Evolutionary conservation across 2,797 vertebrate genomes (phyloP).

Genomic region (Parambassis ranga): DNA sequence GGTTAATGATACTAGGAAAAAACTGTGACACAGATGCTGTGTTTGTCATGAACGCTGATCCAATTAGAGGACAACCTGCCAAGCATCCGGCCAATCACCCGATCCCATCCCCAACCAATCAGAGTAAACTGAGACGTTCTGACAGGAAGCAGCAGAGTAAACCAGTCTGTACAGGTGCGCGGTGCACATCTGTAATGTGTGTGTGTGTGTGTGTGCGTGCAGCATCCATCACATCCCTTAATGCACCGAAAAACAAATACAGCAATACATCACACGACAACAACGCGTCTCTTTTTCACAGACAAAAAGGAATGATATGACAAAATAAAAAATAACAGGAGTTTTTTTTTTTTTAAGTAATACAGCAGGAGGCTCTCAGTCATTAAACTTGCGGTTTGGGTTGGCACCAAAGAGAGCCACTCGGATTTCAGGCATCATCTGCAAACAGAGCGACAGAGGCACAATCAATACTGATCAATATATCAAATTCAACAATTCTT

Average conservation of each 20-base stretch:
- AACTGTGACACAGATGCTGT: conserved; percentile 12
- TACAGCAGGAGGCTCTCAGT: conserved; percentile 73
- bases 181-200: conserved; percentile 35
- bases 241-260: conserved; percentile 66
- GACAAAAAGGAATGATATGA: conserved; percentile 66
- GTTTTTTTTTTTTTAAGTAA: conserved; percentile 9
- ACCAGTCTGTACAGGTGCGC: conserved; percentile 43
- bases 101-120: conserved; percentile 19
- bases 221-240: conserved; percentile 32
- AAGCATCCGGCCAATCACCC: conserved; percentile 40
- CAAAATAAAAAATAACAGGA: conserved; percentile 62
- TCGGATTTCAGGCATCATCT: conserved; percentile 98
- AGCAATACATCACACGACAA: conserved; percentile 71
- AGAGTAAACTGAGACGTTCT: conserved; percentile 53
- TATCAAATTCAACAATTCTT: no score
- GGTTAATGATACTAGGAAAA: conserved; percentile 16
- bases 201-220: no score
- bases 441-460: conserved; percentile 37
- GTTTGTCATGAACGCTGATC: conserved; percentile 45
- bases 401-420: conserved; percentile 93
- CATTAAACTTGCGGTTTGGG: conserved; percentile 94
- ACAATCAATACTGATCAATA: no score
- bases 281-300: conserved; percentile 59
- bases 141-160: conserved; percentile 34
- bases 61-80: conserved; percentile 48